Conservation (phyloP, 2,888 invertebrate genomes). For the Capitulum mitella region DNA sequence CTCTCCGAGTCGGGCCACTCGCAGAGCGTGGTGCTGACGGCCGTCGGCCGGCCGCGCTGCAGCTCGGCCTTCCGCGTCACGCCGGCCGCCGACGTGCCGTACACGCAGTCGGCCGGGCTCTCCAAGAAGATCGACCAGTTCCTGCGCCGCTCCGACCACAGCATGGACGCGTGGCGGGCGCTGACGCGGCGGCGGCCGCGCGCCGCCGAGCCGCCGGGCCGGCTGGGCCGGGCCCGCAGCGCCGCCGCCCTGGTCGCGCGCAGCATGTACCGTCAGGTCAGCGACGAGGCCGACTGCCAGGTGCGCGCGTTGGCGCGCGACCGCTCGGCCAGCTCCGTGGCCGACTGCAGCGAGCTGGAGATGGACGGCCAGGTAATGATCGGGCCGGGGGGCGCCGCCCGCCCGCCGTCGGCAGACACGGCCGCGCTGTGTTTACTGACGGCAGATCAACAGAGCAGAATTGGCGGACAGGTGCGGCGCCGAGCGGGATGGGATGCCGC, state of each 20-base stretch:
- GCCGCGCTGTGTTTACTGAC: too few species aligned
- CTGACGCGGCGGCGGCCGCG: constrained; percentile 44
- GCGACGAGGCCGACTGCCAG: background rate
- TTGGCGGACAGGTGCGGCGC: too few species aligned
- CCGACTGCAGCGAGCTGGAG: background rate
- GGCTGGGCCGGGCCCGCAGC: constrained; percentile 6
- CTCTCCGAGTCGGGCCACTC: background rate
- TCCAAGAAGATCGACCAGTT: constrained; percentile 71
- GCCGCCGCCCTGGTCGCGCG: background rate
- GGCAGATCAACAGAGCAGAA: too few species aligned
- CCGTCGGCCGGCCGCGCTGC: background rate
- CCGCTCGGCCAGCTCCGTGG: constrained; percentile 19
- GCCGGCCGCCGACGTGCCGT: constrained; percentile 67
- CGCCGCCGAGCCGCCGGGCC: constrained; percentile 17
- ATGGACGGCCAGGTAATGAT: background rate
- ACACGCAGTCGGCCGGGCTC: constrained; percentile 67
- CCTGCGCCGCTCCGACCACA: constrained; percentile 72
- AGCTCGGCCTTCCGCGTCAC: constrained; percentile 39
- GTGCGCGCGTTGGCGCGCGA: background rate
- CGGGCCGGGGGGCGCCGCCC: too few species aligned
- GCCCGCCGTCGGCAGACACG: too few species aligned
- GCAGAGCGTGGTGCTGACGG: background rate
- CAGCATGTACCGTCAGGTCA: constrained; percentile 16
- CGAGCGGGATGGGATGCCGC: too few species aligned
- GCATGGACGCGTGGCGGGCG: constrained; percentile 75